Evolutionary conservation across 2,113 vertebrate genomes (phyloP).

Genomic region (Eulemur rufifrons): DNA sequence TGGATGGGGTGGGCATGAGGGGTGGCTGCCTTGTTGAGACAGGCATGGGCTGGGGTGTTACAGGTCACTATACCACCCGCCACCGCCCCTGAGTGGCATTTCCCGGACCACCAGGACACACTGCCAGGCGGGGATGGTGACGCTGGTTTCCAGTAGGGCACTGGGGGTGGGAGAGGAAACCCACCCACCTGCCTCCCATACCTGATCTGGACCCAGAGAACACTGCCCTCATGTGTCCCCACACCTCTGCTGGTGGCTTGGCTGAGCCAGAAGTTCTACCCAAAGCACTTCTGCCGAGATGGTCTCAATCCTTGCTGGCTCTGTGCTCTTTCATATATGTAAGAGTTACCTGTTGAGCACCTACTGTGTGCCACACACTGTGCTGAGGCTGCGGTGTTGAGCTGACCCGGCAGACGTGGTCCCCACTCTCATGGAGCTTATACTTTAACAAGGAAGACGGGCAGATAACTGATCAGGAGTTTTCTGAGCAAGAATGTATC

Average conservation of each 20-base stretch:
- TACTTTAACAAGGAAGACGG: neutral
- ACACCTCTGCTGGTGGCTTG: no score
- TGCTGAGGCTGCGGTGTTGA: neutral
- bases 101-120: neutral
- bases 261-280: neutral
- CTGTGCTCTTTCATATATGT: neutral
- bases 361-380: fast-evolving
- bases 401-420: fast-evolving
- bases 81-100: neutral
- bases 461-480: neutral
- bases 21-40: no score
- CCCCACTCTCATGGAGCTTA: neutral
- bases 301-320: neutral
- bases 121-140: fast-evolving
- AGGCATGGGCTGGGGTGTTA: fast-evolving
- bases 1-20: neutral
- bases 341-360: neutral
- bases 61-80: neutral
- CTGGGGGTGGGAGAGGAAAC: neutral
- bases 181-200: neutral
- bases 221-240: fast-evolving
- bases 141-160: neutral
- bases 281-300: neutral
- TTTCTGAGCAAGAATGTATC: neutral
- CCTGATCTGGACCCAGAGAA: neutral